These are phyloP conservation scores for Clytia hemisphaerica DNA, from an alignment of 30 jellyfish, hydroid and myxozoan genomes.

Conservation along the genomic window DNA sequence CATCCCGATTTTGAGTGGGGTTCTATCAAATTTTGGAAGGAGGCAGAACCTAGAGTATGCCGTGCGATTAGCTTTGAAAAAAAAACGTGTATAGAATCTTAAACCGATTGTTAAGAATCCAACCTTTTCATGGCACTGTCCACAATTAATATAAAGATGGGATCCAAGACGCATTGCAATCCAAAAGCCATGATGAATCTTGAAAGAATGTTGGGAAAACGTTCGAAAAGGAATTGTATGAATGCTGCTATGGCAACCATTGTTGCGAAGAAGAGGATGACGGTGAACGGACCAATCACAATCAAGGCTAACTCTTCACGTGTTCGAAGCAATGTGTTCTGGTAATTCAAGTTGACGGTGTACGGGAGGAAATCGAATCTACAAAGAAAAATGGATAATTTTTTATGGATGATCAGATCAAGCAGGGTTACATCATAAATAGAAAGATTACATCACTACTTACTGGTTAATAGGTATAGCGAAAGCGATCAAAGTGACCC, in stretches of 20 bases:
- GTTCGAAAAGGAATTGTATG: conserved; percentile 64
- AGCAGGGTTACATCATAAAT: neutral
- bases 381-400: conserved; percentile 7
- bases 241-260: conserved; percentile 54
- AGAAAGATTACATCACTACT: neutral
- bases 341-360: conserved; percentile 78
- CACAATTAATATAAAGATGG: conserved; percentile 69
- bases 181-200: conserved; percentile 85
- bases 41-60: too few relatives aligned
- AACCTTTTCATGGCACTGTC: conserved; percentile 82
- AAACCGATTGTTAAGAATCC: neutral
- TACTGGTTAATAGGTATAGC: conserved; percentile 71
- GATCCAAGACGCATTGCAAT: conserved; percentile 75
- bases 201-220: conserved; percentile 64
- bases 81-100: neutral
- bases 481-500: conserved; percentile 50
- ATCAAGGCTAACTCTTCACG: conserved; percentile 80
- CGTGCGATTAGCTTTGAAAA: too few relatives aligned
- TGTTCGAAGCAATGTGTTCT: conserved; percentile 74
- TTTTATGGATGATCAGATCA: neutral
- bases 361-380: conserved; percentile 82
- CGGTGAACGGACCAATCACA: conserved; percentile 86
- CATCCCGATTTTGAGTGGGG: too few relatives aligned
- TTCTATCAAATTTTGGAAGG: too few relatives aligned
- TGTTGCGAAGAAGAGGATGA: conserved; percentile 42